phyloP scores from a whole-genome alignment of 2,113 vertebrate species.

The Pelmatolapia mariae region DNA sequence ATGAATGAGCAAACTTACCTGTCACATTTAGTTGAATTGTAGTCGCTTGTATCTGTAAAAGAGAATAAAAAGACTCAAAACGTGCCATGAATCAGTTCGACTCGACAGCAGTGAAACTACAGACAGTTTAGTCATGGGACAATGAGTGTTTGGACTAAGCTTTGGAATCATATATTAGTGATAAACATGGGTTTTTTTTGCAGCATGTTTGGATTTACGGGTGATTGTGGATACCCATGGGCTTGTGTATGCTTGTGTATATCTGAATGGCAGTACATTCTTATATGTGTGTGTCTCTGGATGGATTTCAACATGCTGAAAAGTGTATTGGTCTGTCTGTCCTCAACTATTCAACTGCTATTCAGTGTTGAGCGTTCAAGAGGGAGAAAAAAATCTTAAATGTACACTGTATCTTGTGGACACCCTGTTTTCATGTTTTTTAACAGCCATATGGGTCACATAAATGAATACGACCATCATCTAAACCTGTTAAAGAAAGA shows the following conservation, averaged over 20 bases:
- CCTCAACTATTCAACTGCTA: background rate
- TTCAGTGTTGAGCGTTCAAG: background rate
- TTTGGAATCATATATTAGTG: background rate
- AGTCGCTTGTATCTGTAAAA: conserved; percentile 82
- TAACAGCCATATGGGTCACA: background rate
- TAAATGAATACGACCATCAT: background rate
- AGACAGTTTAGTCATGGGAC: background rate
- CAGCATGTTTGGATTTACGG: background rate
- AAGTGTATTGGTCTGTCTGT: background rate
- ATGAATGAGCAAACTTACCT: conserved; percentile 75
- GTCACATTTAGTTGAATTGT: conserved; percentile 77
- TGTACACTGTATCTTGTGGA: background rate
- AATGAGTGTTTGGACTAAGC: background rate
- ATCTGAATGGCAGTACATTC: background rate
- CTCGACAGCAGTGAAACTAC: background rate
- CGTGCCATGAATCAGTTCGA: background rate
- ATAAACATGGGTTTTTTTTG: background rate
- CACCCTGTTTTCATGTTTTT: background rate
- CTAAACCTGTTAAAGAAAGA: background rate
- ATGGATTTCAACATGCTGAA: background rate
- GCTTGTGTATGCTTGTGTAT: background rate
- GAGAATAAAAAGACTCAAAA: conserved; percentile 52
- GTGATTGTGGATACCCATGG: background rate
- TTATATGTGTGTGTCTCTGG: background rate
- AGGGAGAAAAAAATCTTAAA: background rate